Percentiles rank a stretch among this genome's conserved stretches.
These are phyloP conservation scores for Eulemur albifrons DNA, from an alignment of 2,797 vertebrate species.

Conservation along the genomic window DNA sequence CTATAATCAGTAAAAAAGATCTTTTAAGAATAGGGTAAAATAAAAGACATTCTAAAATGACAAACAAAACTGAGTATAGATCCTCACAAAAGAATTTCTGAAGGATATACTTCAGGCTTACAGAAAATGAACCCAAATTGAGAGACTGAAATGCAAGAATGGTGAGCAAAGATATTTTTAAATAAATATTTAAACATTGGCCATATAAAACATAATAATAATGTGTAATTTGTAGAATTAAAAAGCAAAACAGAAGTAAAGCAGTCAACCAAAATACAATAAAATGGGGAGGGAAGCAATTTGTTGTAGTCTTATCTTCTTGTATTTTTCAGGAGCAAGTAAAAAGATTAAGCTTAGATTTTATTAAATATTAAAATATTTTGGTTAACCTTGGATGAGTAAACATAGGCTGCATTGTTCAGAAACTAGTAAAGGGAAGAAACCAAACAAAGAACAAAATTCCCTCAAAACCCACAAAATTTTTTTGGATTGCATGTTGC, in stretches of 20 bases:
- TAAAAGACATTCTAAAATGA: not conserved
- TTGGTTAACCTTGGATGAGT: not conserved
- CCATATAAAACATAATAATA: not conserved
- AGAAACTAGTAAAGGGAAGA: not conserved
- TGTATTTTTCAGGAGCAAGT: not conserved
- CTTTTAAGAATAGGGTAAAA: not conserved
- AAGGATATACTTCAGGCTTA: not conserved
- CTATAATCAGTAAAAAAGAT: not conserved
- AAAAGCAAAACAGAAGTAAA: not conserved
- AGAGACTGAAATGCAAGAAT: slow-evolving; percentile 20
- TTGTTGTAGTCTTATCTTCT: not conserved
- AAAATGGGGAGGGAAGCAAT: not conserved
- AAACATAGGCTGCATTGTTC: not conserved
- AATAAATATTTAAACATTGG: not conserved
- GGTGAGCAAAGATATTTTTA: not conserved
- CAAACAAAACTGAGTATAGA: not conserved
- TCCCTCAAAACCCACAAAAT: not conserved
- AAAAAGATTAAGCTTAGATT: not conserved
- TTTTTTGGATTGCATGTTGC: not conserved
- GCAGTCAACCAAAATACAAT: not conserved
- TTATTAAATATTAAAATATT: slow-evolving; percentile 25
- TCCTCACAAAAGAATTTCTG: not conserved
- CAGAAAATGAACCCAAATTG: not conserved
- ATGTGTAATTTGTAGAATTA: not conserved
- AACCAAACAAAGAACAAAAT: not conserved